Conservation (phyloP, 1,140 invertebrate genomes). For the Neodiprion fabricii region DNA sequence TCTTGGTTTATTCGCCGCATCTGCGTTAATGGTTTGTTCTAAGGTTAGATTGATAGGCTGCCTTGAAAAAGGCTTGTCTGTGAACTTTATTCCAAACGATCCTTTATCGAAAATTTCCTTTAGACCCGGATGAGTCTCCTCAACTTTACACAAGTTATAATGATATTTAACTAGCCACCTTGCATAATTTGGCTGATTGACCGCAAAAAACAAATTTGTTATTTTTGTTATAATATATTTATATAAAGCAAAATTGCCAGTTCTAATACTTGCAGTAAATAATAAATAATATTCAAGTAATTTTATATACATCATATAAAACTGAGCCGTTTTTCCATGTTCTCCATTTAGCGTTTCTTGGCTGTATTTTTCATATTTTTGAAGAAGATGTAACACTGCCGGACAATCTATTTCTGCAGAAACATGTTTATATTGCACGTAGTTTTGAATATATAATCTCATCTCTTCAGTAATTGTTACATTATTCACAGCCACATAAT, state of each 20-base stretch:
- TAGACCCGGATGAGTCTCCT: slow-evolving; percentile 39
- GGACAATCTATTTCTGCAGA: slow-evolving; percentile 17
- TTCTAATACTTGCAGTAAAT: slow-evolving; percentile 35
- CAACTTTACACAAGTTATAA: slow-evolving; percentile 29
- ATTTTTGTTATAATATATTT: slow-evolving; percentile 34
- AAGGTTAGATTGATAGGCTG: slow-evolving; percentile 36
- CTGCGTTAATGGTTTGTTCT: slow-evolving; percentile 45
- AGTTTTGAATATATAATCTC: slow-evolving; percentile 8
- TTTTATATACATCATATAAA: slow-evolving; percentile 38
- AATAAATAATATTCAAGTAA: slow-evolving; percentile 42
- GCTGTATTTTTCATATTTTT: slow-evolving; percentile 35
- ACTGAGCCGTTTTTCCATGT: slow-evolving; percentile 48
- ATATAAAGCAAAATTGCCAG: slow-evolving; percentile 33
- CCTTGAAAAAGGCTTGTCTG: slow-evolving; percentile 36
- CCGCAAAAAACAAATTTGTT: slow-evolving; percentile 36
- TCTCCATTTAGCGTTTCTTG: slow-evolving; percentile 34
- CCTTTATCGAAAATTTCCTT: slow-evolving; percentile 31
- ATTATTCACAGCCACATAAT: slow-evolving; percentile 29
- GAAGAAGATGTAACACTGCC: slow-evolving; percentile 26
- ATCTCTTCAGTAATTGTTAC: slow-evolving; percentile 30
- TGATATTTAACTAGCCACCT: slow-evolving; percentile 16
- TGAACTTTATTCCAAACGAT: slow-evolving; percentile 34
- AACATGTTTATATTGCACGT: background rate
- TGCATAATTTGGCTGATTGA: slow-evolving; percentile 37
- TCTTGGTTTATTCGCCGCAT: slow-evolving; percentile 36